Evolutionary conservation across 2,113 vertebrate genomes (phyloP).

Genomic region (Natator depressus): DNA sequence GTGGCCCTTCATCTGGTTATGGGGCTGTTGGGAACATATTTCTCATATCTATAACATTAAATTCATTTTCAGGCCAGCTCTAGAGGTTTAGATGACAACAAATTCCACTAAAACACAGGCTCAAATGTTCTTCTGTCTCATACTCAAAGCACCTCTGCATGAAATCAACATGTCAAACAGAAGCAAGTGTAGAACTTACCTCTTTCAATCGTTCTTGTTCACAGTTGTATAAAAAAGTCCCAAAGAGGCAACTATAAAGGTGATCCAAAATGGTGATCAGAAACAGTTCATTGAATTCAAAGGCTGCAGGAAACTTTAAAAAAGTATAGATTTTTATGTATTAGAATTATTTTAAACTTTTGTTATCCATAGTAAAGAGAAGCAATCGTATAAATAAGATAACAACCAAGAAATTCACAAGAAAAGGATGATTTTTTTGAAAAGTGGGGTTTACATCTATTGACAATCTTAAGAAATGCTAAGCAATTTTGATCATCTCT

Average conservation of each 20-base stretch:
- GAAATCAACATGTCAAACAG: background rate
- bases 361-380: background rate
- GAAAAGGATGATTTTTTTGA: background rate
- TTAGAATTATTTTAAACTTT: background rate
- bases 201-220: constrained; percentile 89
- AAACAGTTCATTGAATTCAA: constrained; percentile 97
- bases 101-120: background rate
- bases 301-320: constrained; percentile 93
- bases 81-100: background rate
- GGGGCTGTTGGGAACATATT: accelerated
- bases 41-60: background rate
- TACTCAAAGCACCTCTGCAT: background rate
- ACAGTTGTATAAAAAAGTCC: constrained; percentile 94
- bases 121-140: background rate
- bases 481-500: background rate
- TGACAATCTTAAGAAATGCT: background rate
- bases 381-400: background rate
- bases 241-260: constrained; percentile 97
- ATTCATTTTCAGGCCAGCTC: background rate
- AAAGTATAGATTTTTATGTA: constrained; percentile 25
- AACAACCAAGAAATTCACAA: background rate
- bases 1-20: background rate
- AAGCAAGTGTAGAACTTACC: constrained; percentile 66
- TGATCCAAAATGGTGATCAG: constrained; percentile 95
- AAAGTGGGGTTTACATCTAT: background rate